These are phyloP conservation scores for Triops longicaudatus DNA, from an alignment of 1,140 invertebrate species.

Conservation along the genomic window DNA sequence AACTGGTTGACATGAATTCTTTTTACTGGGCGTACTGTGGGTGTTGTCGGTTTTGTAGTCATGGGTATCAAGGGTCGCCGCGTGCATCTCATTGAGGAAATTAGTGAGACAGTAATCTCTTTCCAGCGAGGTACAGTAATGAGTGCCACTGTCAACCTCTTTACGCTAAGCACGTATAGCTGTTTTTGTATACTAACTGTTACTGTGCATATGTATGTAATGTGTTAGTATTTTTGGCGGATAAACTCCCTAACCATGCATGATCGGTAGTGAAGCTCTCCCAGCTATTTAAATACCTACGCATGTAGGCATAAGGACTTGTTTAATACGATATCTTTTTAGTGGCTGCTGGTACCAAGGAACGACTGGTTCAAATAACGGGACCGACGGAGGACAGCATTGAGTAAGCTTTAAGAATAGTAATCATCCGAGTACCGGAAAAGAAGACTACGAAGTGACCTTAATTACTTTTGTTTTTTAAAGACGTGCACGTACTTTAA, in stretches of 20 bases:
- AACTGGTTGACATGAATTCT: not conserved
- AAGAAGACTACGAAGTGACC: not conserved
- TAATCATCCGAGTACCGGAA: no score
- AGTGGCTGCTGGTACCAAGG: constrained; percentile 85
- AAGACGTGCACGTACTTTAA: constrained; percentile 79
- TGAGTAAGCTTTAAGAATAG: constrained; percentile 56
- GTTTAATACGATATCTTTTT: constrained; percentile 34
- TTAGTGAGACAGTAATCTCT: constrained; percentile 94
- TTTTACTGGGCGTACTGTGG: constrained; percentile 25
- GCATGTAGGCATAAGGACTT: not conserved
- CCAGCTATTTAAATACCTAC: not conserved
- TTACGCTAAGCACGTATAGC: not conserved
- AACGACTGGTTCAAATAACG: constrained; percentile 85
- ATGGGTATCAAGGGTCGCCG: constrained; percentile 96
- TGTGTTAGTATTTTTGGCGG: not conserved
- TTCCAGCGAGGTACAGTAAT: constrained; percentile 82
- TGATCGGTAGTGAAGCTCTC: not conserved
- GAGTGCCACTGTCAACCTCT: not conserved
- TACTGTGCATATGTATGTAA: not conserved
- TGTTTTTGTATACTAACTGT: not conserved
- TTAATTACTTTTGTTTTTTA: constrained; percentile 31
- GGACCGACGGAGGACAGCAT: constrained; percentile 84
- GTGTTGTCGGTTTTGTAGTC: constrained; percentile 51
- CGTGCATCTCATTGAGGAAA: constrained; percentile 95
- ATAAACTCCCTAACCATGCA: not conserved